Evolutionary conservation across 2,888 invertebrate species (phyloP), one percentile per base, ranked within the genome.

Genomic region (Machimus atricapillus): DNA sequence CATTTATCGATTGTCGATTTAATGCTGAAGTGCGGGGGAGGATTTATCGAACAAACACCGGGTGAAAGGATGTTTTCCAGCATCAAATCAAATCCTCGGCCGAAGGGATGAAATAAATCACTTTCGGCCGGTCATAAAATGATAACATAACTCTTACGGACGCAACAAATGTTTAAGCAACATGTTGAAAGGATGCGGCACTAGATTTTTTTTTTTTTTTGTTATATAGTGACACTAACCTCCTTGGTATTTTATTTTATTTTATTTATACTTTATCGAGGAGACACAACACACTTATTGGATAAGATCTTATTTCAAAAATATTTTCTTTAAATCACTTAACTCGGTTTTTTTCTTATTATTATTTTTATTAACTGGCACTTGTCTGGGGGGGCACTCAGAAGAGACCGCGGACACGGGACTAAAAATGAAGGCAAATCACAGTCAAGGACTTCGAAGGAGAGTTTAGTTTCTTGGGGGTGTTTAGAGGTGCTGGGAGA

Each of bases 141-240:
- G 16, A 37, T 40, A 73, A 83, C 73, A 85, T 19, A 66, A 66
- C 66, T 23, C 66, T 19, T 23, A 12, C 27, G 46, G 58, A 77
- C n/a, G 86, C 86, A 86, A 86, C 86, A 86, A 86, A 86, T 86
- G 86, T 86, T 86, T 40, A 77, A 77, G 86, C 86, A 86, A 86
- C 86, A 86, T 86, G 86, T 86, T 86, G 77, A 86, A 31, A 86
- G 77, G 56, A 86, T 86, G 19, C 37, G 66, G 76, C 76, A 27
- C 31, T n/a, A 1, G 14, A 43, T 7, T 31, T 85, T 40, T 12
- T 12, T 1, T 40, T 40, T 40, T 40, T 40, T 40, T 40, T 40
- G 19, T 46, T 16, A 46, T 46, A 46, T 46, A 73, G 27, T 31
- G 12, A 31, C 85, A 85, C 85, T 34, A 85, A 85, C 85, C 85